Evolutionary conservation across 2,888 invertebrate genomes (phyloP), one percentile per base, ranked within the genome.

Genomic region (Conchocele bisecta): DNA sequence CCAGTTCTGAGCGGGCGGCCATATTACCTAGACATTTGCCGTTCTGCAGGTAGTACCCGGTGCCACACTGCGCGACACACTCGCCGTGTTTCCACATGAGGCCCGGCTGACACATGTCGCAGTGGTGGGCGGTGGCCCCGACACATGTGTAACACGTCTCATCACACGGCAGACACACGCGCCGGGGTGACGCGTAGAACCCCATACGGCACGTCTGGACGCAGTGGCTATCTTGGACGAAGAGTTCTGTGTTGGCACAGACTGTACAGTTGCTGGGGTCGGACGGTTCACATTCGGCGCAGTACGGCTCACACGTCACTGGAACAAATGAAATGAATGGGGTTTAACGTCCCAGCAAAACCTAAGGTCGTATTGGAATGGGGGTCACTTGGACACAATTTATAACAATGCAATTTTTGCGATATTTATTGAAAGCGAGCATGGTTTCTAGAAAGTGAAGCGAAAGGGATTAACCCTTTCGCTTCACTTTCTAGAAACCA

Each of bases 51-150:
- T 80, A 83, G 71, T 76, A 81, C 6, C 80, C 80, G 0, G 57
- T 48, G 3, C 82, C 80, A 82, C 87, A 87, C 46, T 81, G 78
- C 2, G 75, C 48, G 6, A 86, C 84, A 82, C 87, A 87, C 41
- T 81, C 68, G 28, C 87, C 87, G 44, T 85, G 75, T 57, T 77
- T 79, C 83, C 83, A 83, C 68, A 83, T 75, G 17, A 81, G 66
- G 0, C 83, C 83, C n/a, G 85, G 81, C 53, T 73, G 79, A 76
- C 87, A 87, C 46, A 77, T 77, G 7, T 67, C 66, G 79, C 87
- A 87, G 60, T 86, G 84, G 42, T 78, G 78, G 44, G 67, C 74
- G 9, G 83, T 81, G 11, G 66, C 73, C 20, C 72, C 84, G 11
- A 65, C 66, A 74, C 87, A 87, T 15, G 79, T 82, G 53, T 75